Conservation (phyloP, 2,888 invertebrate genomes). For the Dolomedes plantarius region DNA sequence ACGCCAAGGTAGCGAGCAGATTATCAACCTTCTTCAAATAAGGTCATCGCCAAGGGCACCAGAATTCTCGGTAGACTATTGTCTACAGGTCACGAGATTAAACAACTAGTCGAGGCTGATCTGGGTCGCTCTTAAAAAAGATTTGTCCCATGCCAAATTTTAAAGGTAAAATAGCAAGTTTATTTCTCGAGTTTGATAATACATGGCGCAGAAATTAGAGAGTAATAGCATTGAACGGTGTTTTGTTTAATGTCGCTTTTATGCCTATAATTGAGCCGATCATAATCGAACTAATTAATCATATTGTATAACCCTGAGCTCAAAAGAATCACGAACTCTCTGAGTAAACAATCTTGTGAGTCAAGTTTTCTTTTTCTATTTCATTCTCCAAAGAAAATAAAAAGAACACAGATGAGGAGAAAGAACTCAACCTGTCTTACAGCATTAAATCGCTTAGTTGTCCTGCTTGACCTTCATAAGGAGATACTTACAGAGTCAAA, state of each 20-base stretch:
- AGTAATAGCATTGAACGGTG: no score
- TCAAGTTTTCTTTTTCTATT: background rate
- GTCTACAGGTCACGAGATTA: background rate
- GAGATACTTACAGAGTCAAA: slow-evolving; percentile 8
- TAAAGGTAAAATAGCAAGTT: no score
- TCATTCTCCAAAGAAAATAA: background rate
- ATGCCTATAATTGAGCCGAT: no score
- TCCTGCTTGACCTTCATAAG: slow-evolving; percentile 41
- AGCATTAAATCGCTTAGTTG: slow-evolving; percentile 31
- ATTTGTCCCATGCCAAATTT: background rate
- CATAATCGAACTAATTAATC: background rate
- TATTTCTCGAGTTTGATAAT: no score
- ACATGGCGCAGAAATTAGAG: no score
- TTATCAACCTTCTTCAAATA: background rate
- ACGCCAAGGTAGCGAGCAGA: no score
- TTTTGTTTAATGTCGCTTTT: no score
- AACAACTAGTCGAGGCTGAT: background rate
- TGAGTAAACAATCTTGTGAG: slow-evolving; percentile 1
- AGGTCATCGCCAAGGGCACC: background rate
- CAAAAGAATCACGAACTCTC: slow-evolving; percentile 16
- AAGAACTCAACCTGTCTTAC: slow-evolving; percentile 15
- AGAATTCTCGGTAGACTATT: background rate
- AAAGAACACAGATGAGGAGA: slow-evolving; percentile 8
- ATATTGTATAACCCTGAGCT: background rate
- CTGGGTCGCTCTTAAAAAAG: background rate